These are phyloP conservation scores for Oreochromis spilurus DNA, from an alignment of 2,113 vertebrate genomes.

Conservation along the genomic window DNA sequence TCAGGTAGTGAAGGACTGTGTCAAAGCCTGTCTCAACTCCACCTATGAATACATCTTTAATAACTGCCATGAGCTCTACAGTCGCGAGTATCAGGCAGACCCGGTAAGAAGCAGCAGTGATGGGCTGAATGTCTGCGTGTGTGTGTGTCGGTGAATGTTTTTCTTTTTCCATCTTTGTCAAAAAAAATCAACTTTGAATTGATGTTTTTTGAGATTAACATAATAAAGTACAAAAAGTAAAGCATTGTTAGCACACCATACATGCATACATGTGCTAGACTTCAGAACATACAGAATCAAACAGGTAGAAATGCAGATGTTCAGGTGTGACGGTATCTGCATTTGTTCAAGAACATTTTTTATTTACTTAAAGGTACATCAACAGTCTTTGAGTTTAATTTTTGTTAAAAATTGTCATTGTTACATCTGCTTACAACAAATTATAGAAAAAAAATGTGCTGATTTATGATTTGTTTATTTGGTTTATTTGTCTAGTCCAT, in stretches of 20 bases:
- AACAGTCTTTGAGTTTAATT: neutral
- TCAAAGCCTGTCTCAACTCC: conserved; percentile 97
- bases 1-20: conserved; percentile 96
- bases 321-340: neutral
- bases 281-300: neutral
- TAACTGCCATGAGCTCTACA: conserved; percentile 96
- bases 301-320: neutral
- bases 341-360: neutral
- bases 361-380: neutral
- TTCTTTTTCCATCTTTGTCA: neutral
- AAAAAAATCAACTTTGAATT: neutral
- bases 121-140: neutral
- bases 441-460: neutral
- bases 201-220: neutral
- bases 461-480: neutral
- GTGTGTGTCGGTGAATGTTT: neutral
- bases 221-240: neutral
- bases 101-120: conserved; percentile 44
- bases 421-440: neutral
- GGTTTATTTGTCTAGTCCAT: neutral
- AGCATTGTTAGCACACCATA: neutral
- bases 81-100: conserved; percentile 91
- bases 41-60: conserved; percentile 98
- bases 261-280: neutral
- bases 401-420: neutral